phyloP scores from a whole-genome alignment of 2,113 vertebrate genomes.

The Furnarius figulus region DNA sequence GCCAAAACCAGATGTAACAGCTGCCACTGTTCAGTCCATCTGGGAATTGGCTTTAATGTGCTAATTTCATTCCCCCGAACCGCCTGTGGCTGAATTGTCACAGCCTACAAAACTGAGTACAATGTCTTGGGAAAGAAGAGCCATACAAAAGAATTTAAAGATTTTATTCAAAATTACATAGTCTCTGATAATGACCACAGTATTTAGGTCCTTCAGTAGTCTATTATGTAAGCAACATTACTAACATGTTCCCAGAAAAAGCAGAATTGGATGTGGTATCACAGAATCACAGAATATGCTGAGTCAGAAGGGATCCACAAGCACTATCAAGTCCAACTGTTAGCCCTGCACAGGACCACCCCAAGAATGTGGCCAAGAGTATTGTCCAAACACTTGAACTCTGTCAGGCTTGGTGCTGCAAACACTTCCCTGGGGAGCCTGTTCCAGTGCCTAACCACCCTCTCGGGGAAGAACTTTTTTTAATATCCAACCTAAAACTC shows the following conservation, averaged over 20 bases:
- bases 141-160: neutral
- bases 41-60: neutral
- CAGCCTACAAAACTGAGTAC: neutral
- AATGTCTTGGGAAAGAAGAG: neutral
- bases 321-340: neutral
- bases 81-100: neutral
- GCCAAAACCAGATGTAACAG: conserved; percentile 32
- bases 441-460: neutral
- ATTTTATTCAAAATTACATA: neutral
- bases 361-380: neutral
- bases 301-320: neutral
- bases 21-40: neutral
- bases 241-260: neutral
- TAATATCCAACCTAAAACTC: neutral
- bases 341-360: neutral
- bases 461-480: neutral
- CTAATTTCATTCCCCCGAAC: neutral
- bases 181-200: neutral
- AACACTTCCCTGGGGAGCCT: neutral
- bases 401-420: neutral
- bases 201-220: neutral
- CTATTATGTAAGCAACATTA: neutral
- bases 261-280: neutral
- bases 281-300: neutral
- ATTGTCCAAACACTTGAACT: neutral